Evolutionary conservation across 2,888 invertebrate species (phyloP).

Genomic region (Bursaphelenchus okinawaensis): DNA sequence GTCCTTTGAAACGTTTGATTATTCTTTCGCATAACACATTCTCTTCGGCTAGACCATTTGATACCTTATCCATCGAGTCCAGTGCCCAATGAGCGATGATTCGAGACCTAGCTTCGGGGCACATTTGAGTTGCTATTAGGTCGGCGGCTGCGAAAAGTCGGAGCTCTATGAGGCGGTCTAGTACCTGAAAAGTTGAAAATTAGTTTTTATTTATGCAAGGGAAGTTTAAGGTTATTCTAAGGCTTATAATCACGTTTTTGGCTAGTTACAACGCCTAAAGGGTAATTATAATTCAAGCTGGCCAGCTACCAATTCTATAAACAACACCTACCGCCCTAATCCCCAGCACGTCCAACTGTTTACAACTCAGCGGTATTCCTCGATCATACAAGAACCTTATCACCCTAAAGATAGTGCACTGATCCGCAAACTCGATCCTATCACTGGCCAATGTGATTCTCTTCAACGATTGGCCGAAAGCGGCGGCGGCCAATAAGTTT

Average conservation of each 20-base stretch:
- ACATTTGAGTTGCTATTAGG: conserved; percentile 16
- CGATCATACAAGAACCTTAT: conserved; percentile 24
- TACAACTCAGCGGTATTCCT: conserved; percentile 32
- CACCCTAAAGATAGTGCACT: conserved; percentile 18
- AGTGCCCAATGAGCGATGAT: conserved; percentile 31
- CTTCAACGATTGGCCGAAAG: conserved; percentile 6
- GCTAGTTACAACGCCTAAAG: no score
- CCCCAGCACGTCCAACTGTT: conserved; percentile 25
- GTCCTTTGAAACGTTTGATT: conserved; percentile 9
- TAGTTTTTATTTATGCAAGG: no score
- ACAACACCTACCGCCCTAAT: conserved; percentile 3
- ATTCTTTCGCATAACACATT: conserved; percentile 2
- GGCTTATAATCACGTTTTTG: no score
- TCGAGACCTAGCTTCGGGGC: conserved; percentile 14
- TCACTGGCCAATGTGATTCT: neutral
- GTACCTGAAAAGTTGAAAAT: conserved; percentile 1
- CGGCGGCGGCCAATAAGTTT: conserved; percentile 1
- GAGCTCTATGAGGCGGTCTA: conserved; percentile 31
- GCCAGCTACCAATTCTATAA: no score
- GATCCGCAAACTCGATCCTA: conserved; percentile 3
- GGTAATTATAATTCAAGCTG: no score
- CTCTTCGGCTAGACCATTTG: conserved; percentile 10
- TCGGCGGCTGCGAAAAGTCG: conserved; percentile 28
- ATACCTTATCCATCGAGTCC: conserved; percentile 15
- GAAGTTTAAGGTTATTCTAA: no score